phyloP scores from a whole-genome alignment of 2,797 vertebrate species.

The Muscicapa striata region DNA sequence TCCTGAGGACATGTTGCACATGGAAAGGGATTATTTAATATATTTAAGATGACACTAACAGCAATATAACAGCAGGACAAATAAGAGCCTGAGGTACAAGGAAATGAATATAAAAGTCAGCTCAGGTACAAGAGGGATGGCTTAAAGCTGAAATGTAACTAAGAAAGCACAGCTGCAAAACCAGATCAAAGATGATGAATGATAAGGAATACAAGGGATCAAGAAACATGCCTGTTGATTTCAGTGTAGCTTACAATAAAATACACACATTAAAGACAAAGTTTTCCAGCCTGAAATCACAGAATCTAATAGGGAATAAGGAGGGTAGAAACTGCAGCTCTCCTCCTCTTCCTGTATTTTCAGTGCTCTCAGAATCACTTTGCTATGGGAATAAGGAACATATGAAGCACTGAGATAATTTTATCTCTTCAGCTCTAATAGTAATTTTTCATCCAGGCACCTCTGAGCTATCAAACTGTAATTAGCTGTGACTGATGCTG shows the following conservation, averaged over 20 bases:
- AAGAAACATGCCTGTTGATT: not conserved
- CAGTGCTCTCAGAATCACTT: not conserved
- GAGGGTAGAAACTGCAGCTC: not conserved
- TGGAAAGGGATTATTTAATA: not conserved
- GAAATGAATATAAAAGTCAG: not conserved
- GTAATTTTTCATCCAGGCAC: slow-evolving; percentile 40
- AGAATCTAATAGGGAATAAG: not conserved
- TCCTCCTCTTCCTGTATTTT: not conserved
- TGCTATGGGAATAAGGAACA: not conserved
- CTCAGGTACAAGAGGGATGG: not conserved
- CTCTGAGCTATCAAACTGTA: slow-evolving; percentile 22
- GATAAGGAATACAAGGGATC: not conserved
- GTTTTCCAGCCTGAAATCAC: not conserved
- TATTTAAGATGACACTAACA: not conserved
- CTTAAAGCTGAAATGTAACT: slow-evolving; percentile 16
- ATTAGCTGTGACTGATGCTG: slow-evolving; percentile 43
- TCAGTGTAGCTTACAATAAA: not conserved
- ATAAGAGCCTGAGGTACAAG: not conserved
- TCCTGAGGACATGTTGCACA: not conserved
- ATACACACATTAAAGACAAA: not conserved
- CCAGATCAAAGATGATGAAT: not conserved
- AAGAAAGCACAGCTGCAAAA: not conserved
- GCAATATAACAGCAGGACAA: not conserved
- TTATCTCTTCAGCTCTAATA: not conserved
- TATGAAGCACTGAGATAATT: not conserved